Evolutionary conservation across 2,888 invertebrate species (phyloP).

Genomic region (Criorhina ranunculi): DNA sequence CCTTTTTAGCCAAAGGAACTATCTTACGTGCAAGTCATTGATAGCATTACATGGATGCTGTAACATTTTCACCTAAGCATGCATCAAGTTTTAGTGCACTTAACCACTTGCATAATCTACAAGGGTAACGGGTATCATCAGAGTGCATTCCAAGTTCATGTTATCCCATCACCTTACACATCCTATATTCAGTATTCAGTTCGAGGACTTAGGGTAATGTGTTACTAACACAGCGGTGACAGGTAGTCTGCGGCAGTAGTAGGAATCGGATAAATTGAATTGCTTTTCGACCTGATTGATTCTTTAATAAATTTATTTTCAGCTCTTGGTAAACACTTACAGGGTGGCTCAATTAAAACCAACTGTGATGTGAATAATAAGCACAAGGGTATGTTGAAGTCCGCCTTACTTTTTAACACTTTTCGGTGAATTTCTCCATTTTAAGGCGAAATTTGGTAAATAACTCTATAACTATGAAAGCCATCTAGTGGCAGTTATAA

Average conservation of each 20-base stretch:
- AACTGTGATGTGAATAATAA: too few species aligned
- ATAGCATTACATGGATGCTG: constrained; percentile 43
- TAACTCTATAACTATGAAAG: too few species aligned
- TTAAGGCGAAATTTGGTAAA: too few species aligned
- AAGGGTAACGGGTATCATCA: constrained; percentile 28
- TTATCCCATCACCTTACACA: constrained; percentile 15
- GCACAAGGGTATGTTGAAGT: too few species aligned
- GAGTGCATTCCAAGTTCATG: constrained; percentile 36
- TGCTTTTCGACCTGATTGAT: constrained; percentile 23
- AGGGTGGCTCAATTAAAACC: too few species aligned
- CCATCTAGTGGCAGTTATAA: too few species aligned
- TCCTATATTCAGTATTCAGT: background rate
- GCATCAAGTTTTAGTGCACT: constrained; percentile 65
- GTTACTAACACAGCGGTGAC: background rate
- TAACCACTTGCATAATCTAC: constrained; percentile 56
- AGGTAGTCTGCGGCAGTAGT: too few species aligned
- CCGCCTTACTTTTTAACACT: too few species aligned
- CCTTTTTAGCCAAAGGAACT: constrained; percentile 21
- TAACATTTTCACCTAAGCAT: constrained; percentile 39
- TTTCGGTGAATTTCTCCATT: too few species aligned
- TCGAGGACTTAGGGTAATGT: constrained; percentile 4
- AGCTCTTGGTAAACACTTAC: too few species aligned
- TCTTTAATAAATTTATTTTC: background rate
- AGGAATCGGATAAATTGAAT: constrained; percentile 6
- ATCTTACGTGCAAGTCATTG: constrained; percentile 62